Evolutionary conservation across 2,113 vertebrate species (phyloP), one percentile per base, ranked within the genome.

Genomic region (Melanocharis versteri): DNA sequence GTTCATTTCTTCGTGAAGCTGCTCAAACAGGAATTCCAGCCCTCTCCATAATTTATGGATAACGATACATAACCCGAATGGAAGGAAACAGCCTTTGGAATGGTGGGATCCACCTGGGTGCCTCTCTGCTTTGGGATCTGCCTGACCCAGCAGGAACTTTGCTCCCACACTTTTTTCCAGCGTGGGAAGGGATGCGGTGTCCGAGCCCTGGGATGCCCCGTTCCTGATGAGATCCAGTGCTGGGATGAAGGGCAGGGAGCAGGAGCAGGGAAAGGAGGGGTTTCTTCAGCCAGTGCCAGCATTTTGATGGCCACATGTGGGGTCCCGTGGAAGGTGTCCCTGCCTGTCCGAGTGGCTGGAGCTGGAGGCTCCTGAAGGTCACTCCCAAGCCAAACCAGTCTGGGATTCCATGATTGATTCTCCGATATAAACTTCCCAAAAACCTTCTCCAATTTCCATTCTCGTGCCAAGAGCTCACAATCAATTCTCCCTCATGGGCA

Each of bases 21-120:
- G 71, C 92, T 30, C 30, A 0, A 11, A 18, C 13, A 37, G 83
- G 48, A 76, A 3, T 5, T 15, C 20, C 61, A 33, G 3, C 65
- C 23, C 1, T 21, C 15, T 24, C 24, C 66, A 28, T 13, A 3
- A 61, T 16, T 68, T 6, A 4, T 16, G 66, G 83, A 0, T 2
- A 22, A 6, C 3, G 9, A 7, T 0, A 2, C 8, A 5, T 1
- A 3, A 5, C 9, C 48, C 9, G 48, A 2, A 4, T 0, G 7
- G 85, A 15, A 48, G 35, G 24, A 21, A 31, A 1, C 0, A 7
- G 17, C 44, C 35, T 0, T 1, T 20, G 2, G 20, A 20, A 0
- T 0, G 2, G 44, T 0, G 6, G 22, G 47, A 2, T 30, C 3
- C 1, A 0, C 19, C 64, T 0, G 2, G 39, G 17, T 3, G 24